These are phyloP conservation scores for Lethenteron reissneri DNA, from an alignment of 2,113 vertebrate species.

Conservation along the genomic window DNA sequence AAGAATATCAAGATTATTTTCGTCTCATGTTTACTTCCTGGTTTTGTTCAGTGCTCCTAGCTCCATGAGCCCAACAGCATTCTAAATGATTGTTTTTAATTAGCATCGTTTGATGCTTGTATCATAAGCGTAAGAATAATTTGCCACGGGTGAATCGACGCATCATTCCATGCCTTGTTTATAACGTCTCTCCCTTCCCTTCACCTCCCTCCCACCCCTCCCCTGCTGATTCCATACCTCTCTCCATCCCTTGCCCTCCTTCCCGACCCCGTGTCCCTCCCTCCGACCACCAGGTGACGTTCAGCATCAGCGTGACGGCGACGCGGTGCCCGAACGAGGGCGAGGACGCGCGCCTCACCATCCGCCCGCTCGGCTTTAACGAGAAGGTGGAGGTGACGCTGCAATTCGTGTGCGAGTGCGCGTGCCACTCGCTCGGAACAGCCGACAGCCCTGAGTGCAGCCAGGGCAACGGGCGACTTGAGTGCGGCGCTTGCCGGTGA, in stretches of 20 bases:
- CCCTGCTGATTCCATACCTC: too few species aligned
- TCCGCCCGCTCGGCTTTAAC: constrained; percentile 26
- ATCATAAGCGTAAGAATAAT: background rate
- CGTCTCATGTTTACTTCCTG: too few species aligned
- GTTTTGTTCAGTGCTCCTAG: too few species aligned
- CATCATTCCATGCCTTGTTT: background rate
- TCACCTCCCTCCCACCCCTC: too few species aligned
- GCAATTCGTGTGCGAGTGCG: constrained; percentile 24
- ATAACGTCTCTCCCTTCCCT: background rate
- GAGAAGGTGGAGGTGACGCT: constrained; percentile 27
- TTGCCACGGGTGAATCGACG: background rate
- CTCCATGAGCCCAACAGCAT: too few species aligned
- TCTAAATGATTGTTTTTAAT: too few species aligned
- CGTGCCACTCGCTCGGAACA: constrained; percentile 32
- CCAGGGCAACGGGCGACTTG: constrained; percentile 19
- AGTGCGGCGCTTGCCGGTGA: constrained; percentile 35
- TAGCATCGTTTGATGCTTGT: too few species aligned
- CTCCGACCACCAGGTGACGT: constrained; percentile 13
- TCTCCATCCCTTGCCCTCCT: background rate
- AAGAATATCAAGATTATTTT: too few species aligned
- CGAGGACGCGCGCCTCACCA: constrained; percentile 7
- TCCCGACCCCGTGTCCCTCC: background rate
- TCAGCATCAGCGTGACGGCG: constrained; percentile 11
- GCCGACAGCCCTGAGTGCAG: constrained; percentile 20
- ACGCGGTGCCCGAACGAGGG: constrained; percentile 4